Evolutionary conservation across 2,888 invertebrate genomes (phyloP), one percentile per base, ranked within the genome.

Genomic region (Theodoxus fluviatilis): DNA sequence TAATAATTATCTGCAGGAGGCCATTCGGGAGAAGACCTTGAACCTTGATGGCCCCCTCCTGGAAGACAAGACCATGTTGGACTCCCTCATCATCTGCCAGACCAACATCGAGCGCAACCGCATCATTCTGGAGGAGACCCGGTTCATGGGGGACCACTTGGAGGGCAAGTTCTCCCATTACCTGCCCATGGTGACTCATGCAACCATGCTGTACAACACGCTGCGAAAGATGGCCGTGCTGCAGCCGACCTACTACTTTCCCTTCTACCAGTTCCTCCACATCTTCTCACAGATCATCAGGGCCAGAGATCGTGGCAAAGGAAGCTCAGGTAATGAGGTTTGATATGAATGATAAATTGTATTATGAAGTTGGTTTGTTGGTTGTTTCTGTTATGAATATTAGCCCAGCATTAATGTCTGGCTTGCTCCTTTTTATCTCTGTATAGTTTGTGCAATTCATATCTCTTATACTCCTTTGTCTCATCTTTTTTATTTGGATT

Each of bases 1-100:
- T n/a, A n/a, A n/a, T n/a, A n/a, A n/a, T 55, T 28, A 12, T 59
- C 38, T 71, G 7, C 73, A 86, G 86, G 84, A 82, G 69, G 74
- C 80, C 69, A 81, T 86, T 33, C 71, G 84, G 64, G 81, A 83
- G 71, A 85, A 84, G 76, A 83, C 83, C 3, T 74, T 85, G 52
- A 80, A 80, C 68, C 74, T 84, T 9, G 79, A 78, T 63, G 79
- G 79, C 0, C 82, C 85, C 0, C 73, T 86, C n/a, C 77, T 86
- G 68, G 83, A 84, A 22, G 86, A 86, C 72, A 79, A 79, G 71
- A 81, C 82, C 0, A 83, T 86, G 83, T 77, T 85, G 43, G 81
- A 83, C 38, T 79, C 83, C 0, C 78, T 86, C 35, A 74, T 81
- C 35, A 78, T 75, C 22, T 84, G 85, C 72, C 83, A 84, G 75